Evolutionary conservation across 2,888 invertebrate species (phyloP), one percentile per base, ranked within the genome.

Genomic region (Calliopum simillimum): DNA sequence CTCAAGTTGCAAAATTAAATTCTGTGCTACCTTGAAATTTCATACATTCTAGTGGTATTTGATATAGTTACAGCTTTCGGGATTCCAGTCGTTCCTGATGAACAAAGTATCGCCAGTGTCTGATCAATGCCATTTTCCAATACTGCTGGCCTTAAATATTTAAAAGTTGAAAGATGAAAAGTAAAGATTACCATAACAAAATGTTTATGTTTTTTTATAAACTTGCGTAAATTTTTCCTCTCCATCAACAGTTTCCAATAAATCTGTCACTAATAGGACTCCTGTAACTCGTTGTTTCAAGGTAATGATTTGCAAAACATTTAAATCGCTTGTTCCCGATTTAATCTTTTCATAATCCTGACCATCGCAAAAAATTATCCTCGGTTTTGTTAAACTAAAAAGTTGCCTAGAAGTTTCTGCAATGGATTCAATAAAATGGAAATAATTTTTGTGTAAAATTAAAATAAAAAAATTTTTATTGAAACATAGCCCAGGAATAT

Each of bases 301-400:
- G 4, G 73, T 73, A 5, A 58, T 14, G 1, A 58, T 58, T 58
- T 58, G 8, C 8, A 33, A 33, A 33, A 21, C 13, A n/a, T 41
- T 51, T 41, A 80, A 33, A 6, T 58, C 53, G 0, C 62, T 46
- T 5, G 77, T 75, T 4, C 78, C 71, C 2, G 61, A 71, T 1
- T 56, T 59, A 2, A 81, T 55, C 51, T 76, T 77, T 2, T 73
- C 73, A 59, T 78, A 80, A 49, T 77, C 76, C 25, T 73, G 46
- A 2, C 75, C 76, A 69, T 82, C 82, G 25, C 81, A 81, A 71
- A 76, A 81, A 23, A 81, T 76, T 2, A 81, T 41, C 23, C 73
- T 75, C 1, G 80, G 79, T 67, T 77, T 81, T 55, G 82, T 81
- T 25, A 80, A 68, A 33, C 19, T 25, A 62, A 67, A 77, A 2